These are phyloP conservation scores for Micrasema minimum DNA, from an alignment of 1,140 invertebrate genomes.

Conservation along the genomic window DNA sequence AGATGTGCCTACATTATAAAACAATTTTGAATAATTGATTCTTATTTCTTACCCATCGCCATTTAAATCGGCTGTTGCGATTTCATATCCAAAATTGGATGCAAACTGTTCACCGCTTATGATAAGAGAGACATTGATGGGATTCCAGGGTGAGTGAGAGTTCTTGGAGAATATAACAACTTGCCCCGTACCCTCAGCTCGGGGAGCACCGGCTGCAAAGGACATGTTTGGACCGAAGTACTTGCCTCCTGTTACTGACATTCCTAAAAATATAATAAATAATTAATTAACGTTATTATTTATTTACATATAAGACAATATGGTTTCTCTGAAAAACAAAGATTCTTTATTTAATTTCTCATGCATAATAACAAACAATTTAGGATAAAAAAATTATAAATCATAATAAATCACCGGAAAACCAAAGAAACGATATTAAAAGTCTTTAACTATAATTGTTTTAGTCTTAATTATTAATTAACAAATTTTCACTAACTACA, in stretches of 20 bases:
- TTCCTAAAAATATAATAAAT: conserved; percentile 70
- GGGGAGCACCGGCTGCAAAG: conserved; percentile 88
- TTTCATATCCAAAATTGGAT: conserved; percentile 90
- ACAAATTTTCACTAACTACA: no score
- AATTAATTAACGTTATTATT: conserved; percentile 12
- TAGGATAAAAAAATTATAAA: no score
- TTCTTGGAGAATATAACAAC: conserved; percentile 84
- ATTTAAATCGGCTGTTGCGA: conserved; percentile 86
- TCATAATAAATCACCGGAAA: no score
- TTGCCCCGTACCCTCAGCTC: conserved; percentile 86
- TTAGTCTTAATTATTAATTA: no score
- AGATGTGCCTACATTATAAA: no score
- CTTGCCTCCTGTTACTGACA: conserved; percentile 86
- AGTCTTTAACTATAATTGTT: no score
- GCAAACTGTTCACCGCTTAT: conserved; percentile 87
- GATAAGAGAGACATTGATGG: conserved; percentile 72
- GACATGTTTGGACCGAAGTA: conserved; percentile 76
- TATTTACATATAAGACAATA: no score
- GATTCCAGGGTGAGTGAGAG: conserved; percentile 54
- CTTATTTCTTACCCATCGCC: conserved; percentile 82
- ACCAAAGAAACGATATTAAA: no score
- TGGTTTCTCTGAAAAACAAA: no score
- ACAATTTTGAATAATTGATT: no score
- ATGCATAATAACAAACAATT: no score
- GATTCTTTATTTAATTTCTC: no score